A percentile compares a stretch with the other conserved stretches of the same genome.
phyloP scores from a whole-genome alignment of 2,113 vertebrate species.

The Saguinus imperator region DNA sequence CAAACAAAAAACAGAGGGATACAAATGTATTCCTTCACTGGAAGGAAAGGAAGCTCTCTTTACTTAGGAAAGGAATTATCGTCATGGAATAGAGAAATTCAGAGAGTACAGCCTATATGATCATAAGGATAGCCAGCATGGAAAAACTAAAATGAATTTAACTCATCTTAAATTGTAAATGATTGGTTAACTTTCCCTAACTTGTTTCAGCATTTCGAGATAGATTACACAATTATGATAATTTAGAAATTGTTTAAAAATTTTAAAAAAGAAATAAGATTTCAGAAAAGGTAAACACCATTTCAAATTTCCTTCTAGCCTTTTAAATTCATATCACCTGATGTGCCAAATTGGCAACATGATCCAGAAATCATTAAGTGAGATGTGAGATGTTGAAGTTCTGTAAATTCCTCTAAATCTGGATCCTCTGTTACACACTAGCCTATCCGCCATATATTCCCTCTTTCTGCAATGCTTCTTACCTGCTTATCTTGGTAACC shows the following conservation, averaged over 20 bases:
- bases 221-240: background rate
- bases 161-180: conserved; percentile 13
- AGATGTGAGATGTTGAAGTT: background rate
- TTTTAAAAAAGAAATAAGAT: background rate
- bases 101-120: background rate
- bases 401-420: background rate
- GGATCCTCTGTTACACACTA: accelerated
- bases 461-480: background rate
- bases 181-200: background rate
- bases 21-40: background rate
- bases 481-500: background rate
- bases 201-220: background rate
- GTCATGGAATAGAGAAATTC: background rate
- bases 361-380: background rate
- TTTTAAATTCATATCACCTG: background rate
- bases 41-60: background rate
- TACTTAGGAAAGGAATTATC: background rate
- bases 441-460: background rate
- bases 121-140: background rate
- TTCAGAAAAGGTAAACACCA: background rate
- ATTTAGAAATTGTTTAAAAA: conserved; percentile 1
- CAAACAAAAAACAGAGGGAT: background rate
- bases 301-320: background rate
- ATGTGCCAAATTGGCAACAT: background rate
- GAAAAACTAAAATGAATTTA: conserved; percentile 22